Conservation (phyloP, 1,140 invertebrate species). For the Tenebrio molitor region DNA sequence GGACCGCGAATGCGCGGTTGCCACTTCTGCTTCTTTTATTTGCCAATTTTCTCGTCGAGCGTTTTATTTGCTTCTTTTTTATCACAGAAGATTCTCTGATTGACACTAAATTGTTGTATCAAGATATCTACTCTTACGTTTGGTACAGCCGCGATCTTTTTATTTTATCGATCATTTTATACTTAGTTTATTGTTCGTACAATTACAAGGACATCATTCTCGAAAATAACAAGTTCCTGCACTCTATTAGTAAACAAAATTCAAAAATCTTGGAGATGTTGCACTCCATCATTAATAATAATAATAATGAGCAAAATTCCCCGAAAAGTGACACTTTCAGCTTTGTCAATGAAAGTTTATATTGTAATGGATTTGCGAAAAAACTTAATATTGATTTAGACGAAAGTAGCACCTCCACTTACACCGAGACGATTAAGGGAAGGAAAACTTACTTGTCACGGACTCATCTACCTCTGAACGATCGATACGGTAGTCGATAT, state of each 20-base stretch:
- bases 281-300: slow-evolving; percentile 24
- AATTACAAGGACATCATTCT: slow-evolving; percentile 52
- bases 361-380: slow-evolving; percentile 11
- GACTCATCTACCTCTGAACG: background rate
- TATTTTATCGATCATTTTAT: slow-evolving; percentile 49
- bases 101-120: slow-evolving; percentile 50
- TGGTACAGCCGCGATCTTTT: slow-evolving; percentile 59
- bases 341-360: slow-evolving; percentile 9
- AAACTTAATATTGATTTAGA: slow-evolving; percentile 4
- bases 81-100: slow-evolving; percentile 37
- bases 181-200: slow-evolving; percentile 52
- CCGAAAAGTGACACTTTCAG: slow-evolving; percentile 9
- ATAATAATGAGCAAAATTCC: background rate
- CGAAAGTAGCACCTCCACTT: slow-evolving; percentile 7
- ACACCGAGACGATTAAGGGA: background rate
- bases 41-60: slow-evolving; percentile 58
- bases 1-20: slow-evolving; percentile 58
- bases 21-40: slow-evolving; percentile 58
- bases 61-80: slow-evolving; percentile 58
- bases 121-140: slow-evolving; percentile 56
- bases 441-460: background rate
- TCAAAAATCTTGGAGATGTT: slow-evolving; percentile 49
- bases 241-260: slow-evolving; percentile 55
- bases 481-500: slow-evolving; percentile 46
- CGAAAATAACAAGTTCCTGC: slow-evolving; percentile 52